Evolutionary conservation across 2,888 invertebrate genomes (phyloP).

Genomic region (Rhagium mordax): DNA sequence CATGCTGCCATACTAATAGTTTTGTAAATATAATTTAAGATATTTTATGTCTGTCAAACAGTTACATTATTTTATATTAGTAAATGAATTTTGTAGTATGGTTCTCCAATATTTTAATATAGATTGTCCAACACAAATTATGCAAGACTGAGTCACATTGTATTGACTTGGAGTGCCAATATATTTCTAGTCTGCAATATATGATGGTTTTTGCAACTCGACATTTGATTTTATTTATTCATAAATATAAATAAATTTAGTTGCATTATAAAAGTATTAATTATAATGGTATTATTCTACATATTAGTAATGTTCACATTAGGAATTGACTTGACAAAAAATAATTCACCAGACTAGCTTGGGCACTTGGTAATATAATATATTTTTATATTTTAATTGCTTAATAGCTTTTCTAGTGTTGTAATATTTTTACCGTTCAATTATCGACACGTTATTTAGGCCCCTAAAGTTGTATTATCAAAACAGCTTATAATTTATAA

Average conservation of each 20-base stretch:
- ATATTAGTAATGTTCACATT: conserved; percentile 31
- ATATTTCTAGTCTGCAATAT: conserved; percentile 66
- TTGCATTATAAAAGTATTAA: conserved; percentile 33
- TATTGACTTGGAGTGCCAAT: conserved; percentile 63
- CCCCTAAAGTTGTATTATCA: conserved; percentile 41
- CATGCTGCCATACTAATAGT: conserved; percentile 11
- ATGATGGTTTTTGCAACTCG: conserved; percentile 35
- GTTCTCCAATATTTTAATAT: conserved; percentile 39
- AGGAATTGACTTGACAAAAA: conserved; percentile 37
- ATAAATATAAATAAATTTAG: conserved; percentile 27
- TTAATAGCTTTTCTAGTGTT: conserved; percentile 41
- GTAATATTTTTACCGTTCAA: conserved; percentile 39
- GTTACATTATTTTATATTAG: conserved; percentile 39
- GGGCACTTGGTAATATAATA: conserved; percentile 32
- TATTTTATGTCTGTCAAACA: conserved; percentile 38
- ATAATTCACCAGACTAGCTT: conserved; percentile 33
- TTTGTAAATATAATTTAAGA: conserved; percentile 4
- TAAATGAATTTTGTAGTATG: conserved; percentile 30
- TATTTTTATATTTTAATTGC: conserved; percentile 46
- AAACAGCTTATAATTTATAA: conserved; percentile 31
- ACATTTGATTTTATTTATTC: conserved; percentile 38
- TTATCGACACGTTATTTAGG: conserved; percentile 39
- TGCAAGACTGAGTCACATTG: conserved; percentile 58
- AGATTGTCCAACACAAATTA: conserved; percentile 51
- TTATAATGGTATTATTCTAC: conserved; percentile 23